Percentiles rank a stretch among this genome's conserved stretches.
Conservation (phyloP, 1,140 invertebrate species). For the Drosophila triauraria region DNA sequence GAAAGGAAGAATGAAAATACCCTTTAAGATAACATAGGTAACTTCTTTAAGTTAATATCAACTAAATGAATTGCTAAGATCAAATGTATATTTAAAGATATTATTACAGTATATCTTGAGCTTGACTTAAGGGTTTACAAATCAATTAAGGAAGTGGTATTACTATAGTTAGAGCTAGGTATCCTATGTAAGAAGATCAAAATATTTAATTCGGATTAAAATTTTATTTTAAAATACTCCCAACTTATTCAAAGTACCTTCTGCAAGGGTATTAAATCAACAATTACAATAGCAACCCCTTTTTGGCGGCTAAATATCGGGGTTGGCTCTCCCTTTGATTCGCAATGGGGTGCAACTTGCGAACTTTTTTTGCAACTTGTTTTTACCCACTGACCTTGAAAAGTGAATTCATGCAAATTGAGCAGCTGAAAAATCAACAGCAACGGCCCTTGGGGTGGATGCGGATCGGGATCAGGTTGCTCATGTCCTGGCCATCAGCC, state of each 20-base stretch:
- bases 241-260: not conserved
- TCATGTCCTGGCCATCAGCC: constrained; percentile 6
- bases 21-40: not conserved
- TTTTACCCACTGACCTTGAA: constrained; percentile 84
- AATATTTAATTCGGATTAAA: too few species aligned
- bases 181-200: too few species aligned
- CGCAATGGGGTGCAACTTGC: constrained; percentile 34
- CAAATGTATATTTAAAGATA: not conserved
- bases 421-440: constrained; percentile 64
- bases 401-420: constrained; percentile 76
- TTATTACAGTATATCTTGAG: not conserved
- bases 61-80: not conserved
- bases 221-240: not conserved
- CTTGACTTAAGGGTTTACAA: too few species aligned
- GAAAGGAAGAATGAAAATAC: not conserved
- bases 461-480: constrained; percentile 59
- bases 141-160: too few species aligned
- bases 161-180: too few species aligned
- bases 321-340: constrained; percentile 51
- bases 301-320: constrained; percentile 28
- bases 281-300: constrained; percentile 62
- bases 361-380: constrained; percentile 72
- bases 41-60: too few species aligned
- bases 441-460: constrained; percentile 51
- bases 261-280: constrained; percentile 40